Percentiles rank a stretch among this genome's conserved stretches.
Conservation (phyloP, 2,113 vertebrate species). For the Phainopepla nitens region DNA sequence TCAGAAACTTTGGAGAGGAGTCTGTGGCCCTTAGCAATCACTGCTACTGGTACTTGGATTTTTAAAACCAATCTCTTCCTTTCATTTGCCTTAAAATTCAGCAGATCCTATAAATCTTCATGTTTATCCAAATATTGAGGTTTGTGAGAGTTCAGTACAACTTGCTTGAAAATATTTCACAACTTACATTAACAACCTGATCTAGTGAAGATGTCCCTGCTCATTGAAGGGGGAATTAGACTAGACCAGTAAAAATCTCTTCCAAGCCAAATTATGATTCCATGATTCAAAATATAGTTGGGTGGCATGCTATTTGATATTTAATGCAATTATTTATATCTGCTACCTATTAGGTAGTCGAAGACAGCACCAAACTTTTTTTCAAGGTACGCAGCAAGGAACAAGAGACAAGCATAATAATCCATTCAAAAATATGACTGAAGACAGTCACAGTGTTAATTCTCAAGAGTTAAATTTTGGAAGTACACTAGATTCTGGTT, state of each 20-base stretch:
- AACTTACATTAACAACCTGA: neutral
- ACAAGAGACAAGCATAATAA: neutral
- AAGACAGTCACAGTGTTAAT: neutral
- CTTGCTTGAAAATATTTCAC: neutral
- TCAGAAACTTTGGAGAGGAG: neutral
- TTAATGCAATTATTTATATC: neutral
- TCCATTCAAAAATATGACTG: neutral
- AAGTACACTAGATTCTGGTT: neutral
- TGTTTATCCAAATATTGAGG: neutral
- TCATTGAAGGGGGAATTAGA: neutral
- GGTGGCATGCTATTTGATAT: neutral
- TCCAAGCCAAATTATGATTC: neutral
- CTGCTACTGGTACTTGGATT: neutral
- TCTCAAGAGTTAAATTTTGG: neutral
- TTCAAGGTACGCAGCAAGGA: neutral
- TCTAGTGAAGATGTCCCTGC: neutral
- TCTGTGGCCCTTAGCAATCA: neutral
- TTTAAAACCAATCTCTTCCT: neutral
- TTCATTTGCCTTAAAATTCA: neutral
- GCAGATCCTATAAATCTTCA: neutral
- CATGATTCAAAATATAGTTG: neutral
- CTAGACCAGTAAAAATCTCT: neutral
- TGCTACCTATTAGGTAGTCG: neutral
- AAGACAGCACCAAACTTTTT: neutral
- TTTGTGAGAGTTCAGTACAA: neutral